phyloP scores from a whole-genome alignment of 2,888 invertebrate genomes.

The Strigamia maritima region DNA sequence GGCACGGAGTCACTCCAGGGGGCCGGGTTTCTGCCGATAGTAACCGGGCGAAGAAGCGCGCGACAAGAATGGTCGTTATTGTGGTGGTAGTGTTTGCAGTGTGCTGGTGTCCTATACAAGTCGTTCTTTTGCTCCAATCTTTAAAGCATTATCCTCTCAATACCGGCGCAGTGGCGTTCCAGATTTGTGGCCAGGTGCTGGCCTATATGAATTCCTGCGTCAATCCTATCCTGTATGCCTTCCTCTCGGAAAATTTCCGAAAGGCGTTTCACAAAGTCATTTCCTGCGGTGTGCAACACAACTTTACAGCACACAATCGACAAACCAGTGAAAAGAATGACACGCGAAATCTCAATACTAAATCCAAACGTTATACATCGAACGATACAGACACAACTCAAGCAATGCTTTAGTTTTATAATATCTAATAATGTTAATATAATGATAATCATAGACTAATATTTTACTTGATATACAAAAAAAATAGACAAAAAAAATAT shows the following conservation, averaged over 20 bases:
- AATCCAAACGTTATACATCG: conserved; percentile 30
- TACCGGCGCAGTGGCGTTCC: conserved; percentile 64
- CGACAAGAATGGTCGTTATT: conserved; percentile 86
- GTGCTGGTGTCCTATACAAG: conserved; percentile 92
- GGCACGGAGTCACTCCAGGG: conserved; percentile 74
- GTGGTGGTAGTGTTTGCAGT: conserved; percentile 88
- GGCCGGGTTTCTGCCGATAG: conserved; percentile 76
- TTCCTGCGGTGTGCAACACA: conserved; percentile 45
- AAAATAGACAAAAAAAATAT: too few species aligned
- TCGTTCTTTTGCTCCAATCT: conserved; percentile 74
- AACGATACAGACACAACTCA: conserved; percentile 39
- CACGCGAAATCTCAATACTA: conserved; percentile 37
- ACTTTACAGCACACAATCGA: conserved; percentile 39
- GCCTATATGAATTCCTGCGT: conserved; percentile 94
- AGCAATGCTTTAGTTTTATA: conserved; percentile 16
- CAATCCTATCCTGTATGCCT: conserved; percentile 90
- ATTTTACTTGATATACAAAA: neutral
- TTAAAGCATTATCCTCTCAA: conserved; percentile 68
- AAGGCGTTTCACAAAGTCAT: conserved; percentile 68
- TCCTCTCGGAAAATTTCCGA: conserved; percentile 89
- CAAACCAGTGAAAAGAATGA: conserved; percentile 41
- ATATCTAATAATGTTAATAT: too few species aligned
- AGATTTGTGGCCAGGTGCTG: conserved; percentile 73
- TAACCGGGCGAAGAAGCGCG: conserved; percentile 77
- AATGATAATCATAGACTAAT: neutral